Evolutionary conservation across 2,113 vertebrate genomes (phyloP).

Genomic region (Fregata magnificens): DNA sequence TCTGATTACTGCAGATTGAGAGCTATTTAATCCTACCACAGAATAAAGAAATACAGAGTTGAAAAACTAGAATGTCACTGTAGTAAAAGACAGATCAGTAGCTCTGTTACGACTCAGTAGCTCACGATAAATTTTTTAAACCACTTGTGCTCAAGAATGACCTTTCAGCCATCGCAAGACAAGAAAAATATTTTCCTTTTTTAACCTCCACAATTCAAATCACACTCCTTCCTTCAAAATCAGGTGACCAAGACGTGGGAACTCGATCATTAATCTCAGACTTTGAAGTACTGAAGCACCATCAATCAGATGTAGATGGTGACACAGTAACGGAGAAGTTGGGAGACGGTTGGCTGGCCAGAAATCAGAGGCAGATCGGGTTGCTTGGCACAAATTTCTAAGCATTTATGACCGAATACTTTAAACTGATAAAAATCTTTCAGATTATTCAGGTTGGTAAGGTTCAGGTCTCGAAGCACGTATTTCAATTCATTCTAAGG

Average conservation of each 20-base stretch:
- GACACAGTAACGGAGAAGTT: neutral
- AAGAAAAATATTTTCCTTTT: slow-evolving; percentile 64
- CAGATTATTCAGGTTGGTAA: neutral
- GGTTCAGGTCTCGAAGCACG: neutral
- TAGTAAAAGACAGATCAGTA: slow-evolving; percentile 23
- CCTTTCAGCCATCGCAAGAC: slow-evolving; percentile 47
- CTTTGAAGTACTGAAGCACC: neutral
- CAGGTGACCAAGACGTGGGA: neutral
- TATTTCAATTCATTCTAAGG: neutral
- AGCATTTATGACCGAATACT: neutral
- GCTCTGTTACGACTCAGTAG: slow-evolving; percentile 36
- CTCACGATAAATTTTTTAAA: slow-evolving; percentile 69
- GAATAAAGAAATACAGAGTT: slow-evolving; percentile 18
- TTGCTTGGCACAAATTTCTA: neutral
- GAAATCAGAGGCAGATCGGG: neutral
- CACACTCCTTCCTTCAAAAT: neutral
- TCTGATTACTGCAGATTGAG: neutral
- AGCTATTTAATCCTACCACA: slow-evolving; percentile 15
- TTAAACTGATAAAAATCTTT: neutral
- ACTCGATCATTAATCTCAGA: slow-evolving; percentile 23
- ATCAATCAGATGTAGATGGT: neutral
- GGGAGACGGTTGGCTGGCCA: neutral
- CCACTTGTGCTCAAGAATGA: slow-evolving; percentile 60
- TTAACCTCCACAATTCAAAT: slow-evolving; percentile 27
- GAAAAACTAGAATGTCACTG: slow-evolving; percentile 28